Evolutionary conservation across 2,113 vertebrate species (phyloP).

Genomic region (Myocastor coypus): DNA sequence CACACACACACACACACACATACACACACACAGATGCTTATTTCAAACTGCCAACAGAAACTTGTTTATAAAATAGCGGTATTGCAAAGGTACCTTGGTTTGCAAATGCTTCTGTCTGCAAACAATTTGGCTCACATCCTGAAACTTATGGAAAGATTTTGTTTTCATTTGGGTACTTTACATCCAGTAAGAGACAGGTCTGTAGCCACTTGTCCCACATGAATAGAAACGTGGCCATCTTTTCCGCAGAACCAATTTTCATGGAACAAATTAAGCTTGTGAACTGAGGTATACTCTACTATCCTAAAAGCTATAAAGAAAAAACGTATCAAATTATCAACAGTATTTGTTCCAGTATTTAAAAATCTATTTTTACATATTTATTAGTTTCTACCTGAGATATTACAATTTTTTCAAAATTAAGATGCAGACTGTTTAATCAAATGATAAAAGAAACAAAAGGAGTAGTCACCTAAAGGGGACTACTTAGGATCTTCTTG

Average conservation of each 20-base stretch:
- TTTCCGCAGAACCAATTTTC: background rate
- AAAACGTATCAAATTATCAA: constrained; percentile 5
- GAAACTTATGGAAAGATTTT: background rate
- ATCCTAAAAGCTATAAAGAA: constrained; percentile 16
- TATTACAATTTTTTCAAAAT: constrained; percentile 15
- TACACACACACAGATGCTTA: background rate
- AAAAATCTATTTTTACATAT: constrained; percentile 34
- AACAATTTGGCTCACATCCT: background rate
- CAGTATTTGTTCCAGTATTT: background rate
- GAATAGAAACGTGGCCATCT: background rate
- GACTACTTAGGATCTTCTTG: background rate
- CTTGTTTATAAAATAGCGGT: background rate
- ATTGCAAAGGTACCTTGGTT: background rate
- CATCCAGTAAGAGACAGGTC: background rate
- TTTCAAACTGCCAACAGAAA: background rate
- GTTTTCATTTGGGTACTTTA: background rate
- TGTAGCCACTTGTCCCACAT: background rate
- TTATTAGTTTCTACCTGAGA: background rate
- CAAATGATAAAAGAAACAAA: constrained; percentile 39
- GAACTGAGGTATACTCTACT: background rate
- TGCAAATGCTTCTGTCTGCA: background rate
- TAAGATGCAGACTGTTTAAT: constrained; percentile 29
- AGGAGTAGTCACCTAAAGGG: background rate
- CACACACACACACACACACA: background rate
- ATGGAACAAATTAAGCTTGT: background rate